phyloP scores from a whole-genome alignment of 2,797 vertebrate species.

The Lates japonicus region DNA sequence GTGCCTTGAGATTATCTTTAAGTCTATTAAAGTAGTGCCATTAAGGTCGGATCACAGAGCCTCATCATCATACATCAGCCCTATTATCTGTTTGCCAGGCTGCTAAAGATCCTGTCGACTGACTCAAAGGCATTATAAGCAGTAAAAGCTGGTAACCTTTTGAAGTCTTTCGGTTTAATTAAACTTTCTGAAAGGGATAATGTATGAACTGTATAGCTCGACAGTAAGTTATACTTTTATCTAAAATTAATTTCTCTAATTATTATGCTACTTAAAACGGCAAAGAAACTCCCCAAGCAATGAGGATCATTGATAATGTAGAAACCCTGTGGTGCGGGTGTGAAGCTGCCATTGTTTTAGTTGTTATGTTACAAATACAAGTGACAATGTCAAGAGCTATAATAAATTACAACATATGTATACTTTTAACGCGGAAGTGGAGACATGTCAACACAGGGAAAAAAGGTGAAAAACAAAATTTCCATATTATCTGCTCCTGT shows the following conservation, averaged over 20 bases:
- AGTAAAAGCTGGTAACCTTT: constrained; percentile 21
- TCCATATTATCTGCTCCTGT: not conserved
- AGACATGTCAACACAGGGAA: not conserved
- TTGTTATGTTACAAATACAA: not conserved
- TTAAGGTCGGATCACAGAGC: constrained; percentile 22
- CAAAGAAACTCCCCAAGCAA: constrained; percentile 24
- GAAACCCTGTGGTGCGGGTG: constrained; percentile 39
- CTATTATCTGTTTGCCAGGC: not conserved
- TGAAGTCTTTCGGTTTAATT: constrained; percentile 25
- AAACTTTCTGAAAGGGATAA: constrained; percentile 4
- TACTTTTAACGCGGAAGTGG: not conserved
- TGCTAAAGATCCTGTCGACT: not conserved
- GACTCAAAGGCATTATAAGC: not conserved
- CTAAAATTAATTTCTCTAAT: constrained; percentile 16
- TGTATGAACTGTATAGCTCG: not conserved
- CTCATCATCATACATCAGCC: constrained; percentile 5
- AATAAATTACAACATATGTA: not conserved
- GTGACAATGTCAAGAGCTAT: not conserved
- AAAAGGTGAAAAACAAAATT: not conserved
- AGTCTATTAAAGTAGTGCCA: not conserved
- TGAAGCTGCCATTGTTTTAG: not conserved
- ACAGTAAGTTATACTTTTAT: not conserved
- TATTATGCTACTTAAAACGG: constrained; percentile 42
- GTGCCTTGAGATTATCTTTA: constrained; percentile 56
- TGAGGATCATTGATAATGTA: constrained; percentile 18